Conservation (phyloP, 2,888 invertebrate species). For the Morpho helenor region DNA sequence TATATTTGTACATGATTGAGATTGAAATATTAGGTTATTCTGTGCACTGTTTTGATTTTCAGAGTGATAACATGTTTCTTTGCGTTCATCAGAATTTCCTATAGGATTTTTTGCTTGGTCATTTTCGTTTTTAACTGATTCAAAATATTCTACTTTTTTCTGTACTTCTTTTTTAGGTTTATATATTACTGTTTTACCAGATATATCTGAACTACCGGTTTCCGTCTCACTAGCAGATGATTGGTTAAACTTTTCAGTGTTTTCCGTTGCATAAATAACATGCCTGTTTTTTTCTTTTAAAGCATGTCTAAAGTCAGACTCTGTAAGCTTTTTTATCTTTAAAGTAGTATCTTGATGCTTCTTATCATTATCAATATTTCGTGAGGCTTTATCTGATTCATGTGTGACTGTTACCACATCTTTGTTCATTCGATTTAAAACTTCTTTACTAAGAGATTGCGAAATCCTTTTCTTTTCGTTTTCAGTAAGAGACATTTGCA, state of each 20-base stretch:
- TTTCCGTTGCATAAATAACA: slow-evolving; percentile 46
- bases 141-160: slow-evolving; percentile 89
- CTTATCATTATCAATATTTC: slow-evolving; percentile 1
- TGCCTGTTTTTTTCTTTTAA: slow-evolving; percentile 69
- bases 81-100: slow-evolving; percentile 68
- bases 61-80: slow-evolving; percentile 35
- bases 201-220: slow-evolving; percentile 85
- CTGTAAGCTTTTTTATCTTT: slow-evolving; percentile 16
- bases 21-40: slow-evolving; percentile 66
- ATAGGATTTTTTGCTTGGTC: slow-evolving; percentile 70
- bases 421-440: slow-evolving; percentile 78
- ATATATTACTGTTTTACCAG: slow-evolving; percentile 84
- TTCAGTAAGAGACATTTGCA: slow-evolving; percentile 79
- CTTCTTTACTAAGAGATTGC: slow-evolving; percentile 85
- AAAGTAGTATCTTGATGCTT: slow-evolving; percentile 15
- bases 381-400: not conserved
- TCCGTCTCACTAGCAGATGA: slow-evolving; percentile 83
- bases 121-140: slow-evolving; percentile 80
- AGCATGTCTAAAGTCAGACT: slow-evolving; percentile 54
- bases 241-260: slow-evolving; percentile 50
- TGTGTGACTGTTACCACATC: not conserved
- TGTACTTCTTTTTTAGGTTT: slow-evolving; percentile 82
- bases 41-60: slow-evolving; percentile 38
- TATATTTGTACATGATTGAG: slow-evolving; percentile 86
- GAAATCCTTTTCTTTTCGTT: slow-evolving; percentile 86